These are phyloP conservation scores for Eciton burchellii DNA, from an alignment of 1,140 invertebrate genomes.

Conservation along the genomic window DNA sequence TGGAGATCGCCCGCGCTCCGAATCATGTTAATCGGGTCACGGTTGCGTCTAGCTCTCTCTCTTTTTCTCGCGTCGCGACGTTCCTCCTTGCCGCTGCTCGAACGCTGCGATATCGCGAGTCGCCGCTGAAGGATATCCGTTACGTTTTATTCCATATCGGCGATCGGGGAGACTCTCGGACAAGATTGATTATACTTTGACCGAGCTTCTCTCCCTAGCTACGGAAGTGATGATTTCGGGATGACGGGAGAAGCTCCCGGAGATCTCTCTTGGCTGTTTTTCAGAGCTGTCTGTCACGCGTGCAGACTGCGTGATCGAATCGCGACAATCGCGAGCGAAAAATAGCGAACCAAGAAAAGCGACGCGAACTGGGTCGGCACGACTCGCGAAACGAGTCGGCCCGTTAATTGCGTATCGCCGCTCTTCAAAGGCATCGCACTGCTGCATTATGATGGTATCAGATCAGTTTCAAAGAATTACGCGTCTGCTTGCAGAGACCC, in stretches of 20 bases:
- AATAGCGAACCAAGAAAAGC: background rate
- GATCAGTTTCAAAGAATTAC: background rate
- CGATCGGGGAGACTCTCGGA: too few relatives aligned
- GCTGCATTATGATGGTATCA: background rate
- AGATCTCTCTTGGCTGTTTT: too few relatives aligned
- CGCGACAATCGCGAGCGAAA: background rate
- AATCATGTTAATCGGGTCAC: constrained; percentile 66
- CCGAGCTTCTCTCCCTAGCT: too few relatives aligned
- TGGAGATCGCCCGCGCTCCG: constrained; percentile 68
- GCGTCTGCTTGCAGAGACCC: constrained; percentile 88
- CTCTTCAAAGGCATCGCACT: background rate
- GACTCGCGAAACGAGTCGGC: background rate
- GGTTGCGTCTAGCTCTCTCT: constrained; percentile 45
- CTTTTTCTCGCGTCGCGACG: constrained; percentile 61
- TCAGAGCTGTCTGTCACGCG: too few relatives aligned
- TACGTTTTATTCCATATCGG: too few relatives aligned
- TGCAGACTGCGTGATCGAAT: background rate
- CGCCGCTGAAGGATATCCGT: too few relatives aligned
- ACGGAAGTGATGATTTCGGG: too few relatives aligned
- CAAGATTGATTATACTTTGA: too few relatives aligned
- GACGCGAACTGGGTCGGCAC: background rate
- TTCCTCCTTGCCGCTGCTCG: constrained; percentile 3
- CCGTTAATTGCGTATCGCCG: background rate
- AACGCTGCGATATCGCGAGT: background rate
- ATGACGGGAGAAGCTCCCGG: too few relatives aligned